These are phyloP conservation scores for Drosophila merina DNA, from an alignment of 2,888 invertebrate genomes.

Conservation along the genomic window DNA sequence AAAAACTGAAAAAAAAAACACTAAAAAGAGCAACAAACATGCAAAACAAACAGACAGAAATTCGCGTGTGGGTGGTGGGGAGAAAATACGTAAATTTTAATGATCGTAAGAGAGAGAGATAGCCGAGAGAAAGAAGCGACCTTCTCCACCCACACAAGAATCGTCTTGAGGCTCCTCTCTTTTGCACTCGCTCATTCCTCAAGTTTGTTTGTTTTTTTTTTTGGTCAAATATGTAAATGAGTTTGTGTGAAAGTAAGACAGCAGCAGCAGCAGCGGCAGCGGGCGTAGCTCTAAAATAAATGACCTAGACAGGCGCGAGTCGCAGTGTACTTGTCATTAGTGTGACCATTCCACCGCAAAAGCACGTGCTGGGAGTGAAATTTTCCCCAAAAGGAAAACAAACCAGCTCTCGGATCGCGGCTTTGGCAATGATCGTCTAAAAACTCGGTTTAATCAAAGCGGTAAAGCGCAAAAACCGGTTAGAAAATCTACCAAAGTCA, in stretches of 20 bases:
- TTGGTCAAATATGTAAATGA: background rate
- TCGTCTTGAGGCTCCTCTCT: constrained; percentile 47
- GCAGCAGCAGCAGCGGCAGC: background rate
- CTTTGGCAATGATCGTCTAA: constrained; percentile 61
- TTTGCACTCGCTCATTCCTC: constrained; percentile 71
- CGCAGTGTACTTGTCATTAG: constrained; percentile 47
- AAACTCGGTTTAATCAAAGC: constrained; percentile 38
- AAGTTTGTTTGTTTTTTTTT: background rate
- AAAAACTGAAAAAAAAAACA: background rate
- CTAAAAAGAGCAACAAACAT: constrained; percentile 45
- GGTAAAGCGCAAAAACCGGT: constrained; percentile 59
- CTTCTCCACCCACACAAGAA: constrained; percentile 11
- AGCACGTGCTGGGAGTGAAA: constrained; percentile 67
- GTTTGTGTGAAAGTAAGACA: constrained; percentile 50
- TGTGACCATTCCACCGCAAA: constrained; percentile 45
- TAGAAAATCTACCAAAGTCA: constrained; percentile 68
- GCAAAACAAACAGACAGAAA: constrained; percentile 55
- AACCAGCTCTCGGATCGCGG: constrained; percentile 4
- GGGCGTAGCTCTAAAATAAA: constrained; percentile 40
- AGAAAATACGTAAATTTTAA: constrained; percentile 61
- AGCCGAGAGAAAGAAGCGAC: constrained; percentile 3
- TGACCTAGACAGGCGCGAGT: constrained; percentile 64
- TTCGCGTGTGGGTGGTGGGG: constrained; percentile 50
- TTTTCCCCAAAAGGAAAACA: constrained; percentile 56
- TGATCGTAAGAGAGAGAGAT: constrained; percentile 19